Conservation (phyloP, 2,888 invertebrate genomes). For the Mythimna pallens region DNA sequence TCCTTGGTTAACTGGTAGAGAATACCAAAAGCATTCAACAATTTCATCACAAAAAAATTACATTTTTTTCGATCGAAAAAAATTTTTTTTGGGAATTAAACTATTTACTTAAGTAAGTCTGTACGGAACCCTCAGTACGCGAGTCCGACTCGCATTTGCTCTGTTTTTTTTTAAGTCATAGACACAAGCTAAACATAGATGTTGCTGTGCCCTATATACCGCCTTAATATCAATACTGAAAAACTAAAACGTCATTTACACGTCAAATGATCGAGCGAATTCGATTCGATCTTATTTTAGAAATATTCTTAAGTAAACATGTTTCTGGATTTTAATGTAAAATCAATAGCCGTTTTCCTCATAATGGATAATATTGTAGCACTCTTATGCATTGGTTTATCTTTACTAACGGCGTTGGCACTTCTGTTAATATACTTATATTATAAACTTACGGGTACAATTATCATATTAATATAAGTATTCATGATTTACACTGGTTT, state of each 20-base stretch:
- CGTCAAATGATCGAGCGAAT: constrained; percentile 4
- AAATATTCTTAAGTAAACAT: constrained; percentile 1
- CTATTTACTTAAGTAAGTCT: too few relatives aligned
- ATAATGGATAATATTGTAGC: constrained; percentile 38
- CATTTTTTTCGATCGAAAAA: too few relatives aligned
- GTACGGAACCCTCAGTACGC: too few relatives aligned
- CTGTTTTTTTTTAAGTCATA: too few relatives aligned
- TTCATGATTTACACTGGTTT: background rate
- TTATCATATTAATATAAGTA: constrained; percentile 31
- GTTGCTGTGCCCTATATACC: background rate
- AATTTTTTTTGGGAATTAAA: too few relatives aligned
- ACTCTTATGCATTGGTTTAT: background rate
- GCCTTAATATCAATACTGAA: background rate
- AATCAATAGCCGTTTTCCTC: constrained; percentile 27
- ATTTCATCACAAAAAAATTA: too few relatives aligned
- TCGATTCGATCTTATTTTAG: background rate
- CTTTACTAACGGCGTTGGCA: background rate
- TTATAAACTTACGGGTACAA: constrained; percentile 32
- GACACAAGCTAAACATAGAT: background rate
- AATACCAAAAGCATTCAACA: too few relatives aligned
- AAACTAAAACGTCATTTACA: background rate
- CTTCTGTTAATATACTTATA: constrained; percentile 11
- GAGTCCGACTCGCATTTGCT: too few relatives aligned
- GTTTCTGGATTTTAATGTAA: constrained; percentile 36
- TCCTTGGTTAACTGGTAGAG: too few relatives aligned